A percentile compares a stretch with the other conserved stretches of the same genome.
Evolutionary conservation across 2,888 invertebrate species (phyloP).

Genomic region (Mechanitis mazaeus): DNA sequence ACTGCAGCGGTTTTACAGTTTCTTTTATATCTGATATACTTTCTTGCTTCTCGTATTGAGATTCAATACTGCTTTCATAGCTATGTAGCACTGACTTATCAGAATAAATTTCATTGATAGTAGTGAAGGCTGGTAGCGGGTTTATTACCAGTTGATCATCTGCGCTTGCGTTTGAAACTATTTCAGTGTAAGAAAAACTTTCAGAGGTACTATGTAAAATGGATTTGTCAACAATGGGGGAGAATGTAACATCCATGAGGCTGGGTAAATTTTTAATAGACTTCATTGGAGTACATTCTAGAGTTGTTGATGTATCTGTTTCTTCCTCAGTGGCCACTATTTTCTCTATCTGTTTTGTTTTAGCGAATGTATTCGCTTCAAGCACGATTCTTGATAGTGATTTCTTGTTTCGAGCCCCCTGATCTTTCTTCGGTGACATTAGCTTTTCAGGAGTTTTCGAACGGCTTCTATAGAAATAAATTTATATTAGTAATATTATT

Average conservation of each 20-base stretch:
- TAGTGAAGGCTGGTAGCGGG: constrained; percentile 49
- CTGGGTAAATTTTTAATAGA: constrained; percentile 42
- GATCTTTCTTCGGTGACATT: constrained; percentile 55
- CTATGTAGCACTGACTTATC: constrained; percentile 59
- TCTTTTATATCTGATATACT: constrained; percentile 32
- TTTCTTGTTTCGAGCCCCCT: constrained; percentile 48
- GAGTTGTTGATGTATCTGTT: constrained; percentile 33
- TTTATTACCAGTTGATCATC: constrained; percentile 34
- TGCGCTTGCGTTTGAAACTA: constrained; percentile 37
- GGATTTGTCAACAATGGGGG: constrained; percentile 65
- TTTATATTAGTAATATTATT: neutral
- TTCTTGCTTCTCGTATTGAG: constrained; percentile 28
- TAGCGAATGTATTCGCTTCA: constrained; percentile 64
- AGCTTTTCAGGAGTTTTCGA: constrained; percentile 68
- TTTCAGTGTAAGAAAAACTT: constrained; percentile 40
- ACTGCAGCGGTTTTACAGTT: constrained; percentile 40
- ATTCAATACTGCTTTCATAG: constrained; percentile 53
- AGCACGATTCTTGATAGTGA: constrained; percentile 62
- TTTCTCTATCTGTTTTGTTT: constrained; percentile 51
- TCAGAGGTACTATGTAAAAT: constrained; percentile 57
- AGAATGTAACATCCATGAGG: constrained; percentile 61
- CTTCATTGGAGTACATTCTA: constrained; percentile 66
- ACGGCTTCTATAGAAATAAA: constrained; percentile 7
- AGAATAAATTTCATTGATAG: constrained; percentile 47
- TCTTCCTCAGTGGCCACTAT: constrained; percentile 39